A percentile compares a stretch with the other conserved stretches of the same genome.
These are phyloP conservation scores for Falco peregrinus DNA, from an alignment of 2,797 vertebrate species.

Conservation along the genomic window DNA sequence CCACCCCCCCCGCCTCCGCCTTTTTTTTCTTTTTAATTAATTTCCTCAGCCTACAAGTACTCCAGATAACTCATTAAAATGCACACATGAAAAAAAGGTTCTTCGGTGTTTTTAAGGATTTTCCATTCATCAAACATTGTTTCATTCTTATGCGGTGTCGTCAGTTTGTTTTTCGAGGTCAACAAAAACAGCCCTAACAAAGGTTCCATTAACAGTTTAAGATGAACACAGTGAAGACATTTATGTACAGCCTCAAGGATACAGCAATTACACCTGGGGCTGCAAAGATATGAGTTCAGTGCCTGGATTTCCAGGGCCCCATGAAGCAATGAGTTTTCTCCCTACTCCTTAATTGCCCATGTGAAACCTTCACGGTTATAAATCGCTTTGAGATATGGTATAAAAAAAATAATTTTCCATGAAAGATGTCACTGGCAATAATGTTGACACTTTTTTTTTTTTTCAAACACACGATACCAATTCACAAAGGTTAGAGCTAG, in stretches of 20 bases:
- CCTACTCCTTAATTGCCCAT: background rate
- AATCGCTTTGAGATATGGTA: background rate
- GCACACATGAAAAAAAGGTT: background rate
- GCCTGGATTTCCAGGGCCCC: background rate
- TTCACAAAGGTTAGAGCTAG: background rate
- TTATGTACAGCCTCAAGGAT: background rate
- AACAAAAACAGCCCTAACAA: background rate
- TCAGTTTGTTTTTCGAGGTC: background rate
- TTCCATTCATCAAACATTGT: background rate
- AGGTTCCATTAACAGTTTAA: background rate
- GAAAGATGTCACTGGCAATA: background rate
- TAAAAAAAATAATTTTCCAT: background rate
- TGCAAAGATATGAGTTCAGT: background rate
- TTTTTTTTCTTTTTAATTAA: background rate
- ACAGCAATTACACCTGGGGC: background rate
- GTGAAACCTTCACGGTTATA: background rate
- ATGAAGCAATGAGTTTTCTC: background rate
- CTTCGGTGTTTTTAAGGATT: background rate
- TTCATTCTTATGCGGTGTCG: accelerated
- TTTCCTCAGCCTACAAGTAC: background rate
- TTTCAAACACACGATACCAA: background rate
- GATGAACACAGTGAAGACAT: background rate
- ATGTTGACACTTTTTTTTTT: background rate
- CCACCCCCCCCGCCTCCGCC: too few species aligned
- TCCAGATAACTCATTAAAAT: background rate